Evolutionary conservation across 2,113 vertebrate species (phyloP).

Genomic region (Himantopus leucocephalus): DNA sequence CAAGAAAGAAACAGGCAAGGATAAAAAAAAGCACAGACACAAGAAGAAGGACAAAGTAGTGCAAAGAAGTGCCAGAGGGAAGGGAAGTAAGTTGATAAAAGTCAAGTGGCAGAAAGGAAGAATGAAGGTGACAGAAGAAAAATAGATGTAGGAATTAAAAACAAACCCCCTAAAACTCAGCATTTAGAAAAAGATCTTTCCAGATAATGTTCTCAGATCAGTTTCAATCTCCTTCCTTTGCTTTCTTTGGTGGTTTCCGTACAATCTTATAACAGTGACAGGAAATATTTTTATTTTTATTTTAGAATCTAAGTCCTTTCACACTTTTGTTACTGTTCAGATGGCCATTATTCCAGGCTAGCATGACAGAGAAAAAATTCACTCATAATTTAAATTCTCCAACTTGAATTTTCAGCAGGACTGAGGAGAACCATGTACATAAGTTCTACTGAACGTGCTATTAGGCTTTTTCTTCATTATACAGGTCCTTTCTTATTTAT

Average conservation of each 20-base stretch:
- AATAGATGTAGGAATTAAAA: background rate
- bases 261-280: background rate
- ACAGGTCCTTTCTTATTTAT: background rate
- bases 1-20: background rate
- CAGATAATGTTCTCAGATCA: background rate
- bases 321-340: background rate
- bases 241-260: background rate
- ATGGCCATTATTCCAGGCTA: background rate
- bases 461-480: background rate
- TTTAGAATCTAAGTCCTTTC: background rate
- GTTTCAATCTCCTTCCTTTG: background rate
- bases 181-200: background rate
- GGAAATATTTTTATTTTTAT: background rate
- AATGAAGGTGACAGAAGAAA: constrained; percentile 9
- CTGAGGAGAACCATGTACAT: background rate
- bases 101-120: background rate
- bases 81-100: constrained; percentile 10
- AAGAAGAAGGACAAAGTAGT: background rate
- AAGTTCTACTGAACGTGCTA: background rate
- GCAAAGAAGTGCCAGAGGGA: constrained; percentile 3
- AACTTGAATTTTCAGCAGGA: background rate
- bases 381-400: background rate
- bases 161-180: background rate
- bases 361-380: background rate
- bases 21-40: background rate